Evolutionary conservation across 2,113 vertebrate species (phyloP).

Genomic region (Himantopus leucocephalus): DNA sequence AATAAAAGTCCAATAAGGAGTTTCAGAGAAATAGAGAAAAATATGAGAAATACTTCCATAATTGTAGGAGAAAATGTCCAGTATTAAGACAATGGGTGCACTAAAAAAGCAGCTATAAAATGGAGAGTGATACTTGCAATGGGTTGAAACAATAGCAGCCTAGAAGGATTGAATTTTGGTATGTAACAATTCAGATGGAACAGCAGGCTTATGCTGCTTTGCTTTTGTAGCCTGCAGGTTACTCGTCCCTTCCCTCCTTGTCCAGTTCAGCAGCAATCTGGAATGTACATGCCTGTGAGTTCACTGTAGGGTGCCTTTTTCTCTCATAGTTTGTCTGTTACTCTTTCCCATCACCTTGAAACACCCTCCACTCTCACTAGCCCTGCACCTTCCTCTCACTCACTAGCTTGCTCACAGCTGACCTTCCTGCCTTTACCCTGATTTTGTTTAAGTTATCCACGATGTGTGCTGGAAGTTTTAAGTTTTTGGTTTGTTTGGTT

Average conservation of each 20-base stretch:
- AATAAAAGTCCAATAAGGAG: not conserved
- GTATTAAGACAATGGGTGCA: not conserved
- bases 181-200: not conserved
- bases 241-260: not conserved
- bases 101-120: not conserved
- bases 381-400: not conserved
- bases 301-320: not conserved
- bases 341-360: not conserved
- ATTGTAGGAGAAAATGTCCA: not conserved
- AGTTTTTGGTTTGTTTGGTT: not conserved
- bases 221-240: not conserved
- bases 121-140: not conserved
- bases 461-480: not conserved
- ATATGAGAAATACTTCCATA: not conserved
- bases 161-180: not conserved
- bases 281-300: not conserved
- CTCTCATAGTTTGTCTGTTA: not conserved
- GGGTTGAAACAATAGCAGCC: not conserved
- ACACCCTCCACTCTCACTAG: not conserved
- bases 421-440: not conserved
- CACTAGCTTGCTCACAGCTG: not conserved
- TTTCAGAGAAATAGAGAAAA: not conserved
- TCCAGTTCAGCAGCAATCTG: not conserved
- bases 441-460: not conserved
- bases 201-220: not conserved